Evolutionary conservation across 2,888 invertebrate species (phyloP), one percentile per base, ranked within the genome.

Genomic region (Drosophila neotestacea): DNA sequence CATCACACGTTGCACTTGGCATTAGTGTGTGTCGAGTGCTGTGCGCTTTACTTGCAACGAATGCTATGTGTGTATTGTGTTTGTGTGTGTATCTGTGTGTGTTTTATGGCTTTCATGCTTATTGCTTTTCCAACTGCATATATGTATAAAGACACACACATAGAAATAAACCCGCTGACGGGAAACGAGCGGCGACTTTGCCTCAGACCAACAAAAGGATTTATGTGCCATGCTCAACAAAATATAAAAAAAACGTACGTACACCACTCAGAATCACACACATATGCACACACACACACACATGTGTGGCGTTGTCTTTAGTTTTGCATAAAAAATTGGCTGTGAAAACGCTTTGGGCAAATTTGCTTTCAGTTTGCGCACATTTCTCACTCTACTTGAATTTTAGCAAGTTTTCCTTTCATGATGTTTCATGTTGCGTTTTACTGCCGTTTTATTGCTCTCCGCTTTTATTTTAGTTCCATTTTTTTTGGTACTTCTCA

Each of bases 271-370:
- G 39, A 38, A 7, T 13, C 27, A 55, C 27, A 32, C 55, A 68
- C 39, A 38, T 34, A 48, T 13, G 50, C 41, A 54, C 13, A 59
- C n/a, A 63, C 22, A 59, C 22, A 32, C 28, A 10, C 7, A 27
- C 55, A n/a, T 67, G 77, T 58, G 68, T 61, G 58, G 39, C 71
- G 89, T 75, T 85, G 89, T 85, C 86, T 79, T 89, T 82, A 68
- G 70, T 70, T 84, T 88, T 88, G 73, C 83, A 85, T 89, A 89
- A 71, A 88, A 89, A 89, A 89, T 89, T 89, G 90, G 90, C 90
- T 84, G 88, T 85, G 84, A 89, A 84, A 84, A 85, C 72, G 84
- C 84, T 88, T 89, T 82, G 86, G 90, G 90, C 83, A 83, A 89
- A 82, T 84, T 85, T 68, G 70, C 73, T 82, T 81, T 82, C 63